phyloP scores from a whole-genome alignment of 2,888 invertebrate species.

The Ectropis crepuscularia region DNA sequence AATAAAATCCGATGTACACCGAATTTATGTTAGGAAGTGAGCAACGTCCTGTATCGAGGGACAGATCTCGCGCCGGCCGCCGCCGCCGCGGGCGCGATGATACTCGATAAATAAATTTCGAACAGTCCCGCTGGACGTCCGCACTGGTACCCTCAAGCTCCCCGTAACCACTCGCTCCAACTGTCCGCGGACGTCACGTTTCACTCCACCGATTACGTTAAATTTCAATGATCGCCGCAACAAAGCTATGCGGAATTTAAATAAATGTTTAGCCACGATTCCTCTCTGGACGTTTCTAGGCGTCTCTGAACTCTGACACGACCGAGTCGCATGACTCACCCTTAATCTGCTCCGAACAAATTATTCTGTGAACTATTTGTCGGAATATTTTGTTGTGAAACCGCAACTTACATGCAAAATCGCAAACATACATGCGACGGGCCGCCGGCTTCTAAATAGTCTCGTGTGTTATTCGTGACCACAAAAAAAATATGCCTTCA shows the following conservation, averaged over 20 bases:
- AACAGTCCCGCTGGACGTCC: constrained; percentile 57
- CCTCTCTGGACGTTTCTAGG: constrained; percentile 40
- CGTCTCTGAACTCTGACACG: constrained; percentile 42
- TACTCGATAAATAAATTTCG: constrained; percentile 73
- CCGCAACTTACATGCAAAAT: constrained; percentile 34
- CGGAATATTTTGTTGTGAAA: constrained; percentile 26
- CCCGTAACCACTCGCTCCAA: constrained; percentile 53
- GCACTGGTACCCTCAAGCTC: constrained; percentile 54
- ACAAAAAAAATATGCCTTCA: constrained; percentile 59
- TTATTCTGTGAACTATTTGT: constrained; percentile 39
- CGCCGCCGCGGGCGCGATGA: constrained; percentile 65
- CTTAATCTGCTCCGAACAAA: constrained; percentile 34
- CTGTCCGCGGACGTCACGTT: constrained; percentile 67
- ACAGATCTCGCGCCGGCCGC: constrained; percentile 69
- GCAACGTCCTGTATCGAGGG: constrained; percentile 77
- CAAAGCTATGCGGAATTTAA: constrained; percentile 40
- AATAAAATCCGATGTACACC: constrained; percentile 83
- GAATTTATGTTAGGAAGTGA: constrained; percentile 84
- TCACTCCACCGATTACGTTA: constrained; percentile 61
- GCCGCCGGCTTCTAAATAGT: constrained; percentile 28
- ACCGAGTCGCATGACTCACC: constrained; percentile 37
- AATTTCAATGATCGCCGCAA: constrained; percentile 61
- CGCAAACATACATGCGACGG: constrained; percentile 29
- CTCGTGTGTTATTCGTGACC: constrained; percentile 37
- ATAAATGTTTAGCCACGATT: constrained; percentile 44